Conservation (phyloP, 1,140 invertebrate genomes). For the Caenorhabditis brenneri region DNA sequence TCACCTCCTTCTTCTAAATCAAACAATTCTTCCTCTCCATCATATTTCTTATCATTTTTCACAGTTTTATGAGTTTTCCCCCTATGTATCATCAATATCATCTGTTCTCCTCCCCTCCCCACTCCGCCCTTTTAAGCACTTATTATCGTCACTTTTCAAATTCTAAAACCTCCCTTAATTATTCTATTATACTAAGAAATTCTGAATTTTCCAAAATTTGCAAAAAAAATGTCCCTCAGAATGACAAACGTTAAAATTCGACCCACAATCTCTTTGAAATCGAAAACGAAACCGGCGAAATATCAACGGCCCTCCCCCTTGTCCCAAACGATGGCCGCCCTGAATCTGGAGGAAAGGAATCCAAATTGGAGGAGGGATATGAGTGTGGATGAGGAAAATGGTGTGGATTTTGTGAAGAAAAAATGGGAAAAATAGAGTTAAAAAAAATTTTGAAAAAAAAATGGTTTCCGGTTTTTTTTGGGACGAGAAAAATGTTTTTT, state of each 20-base stretch:
- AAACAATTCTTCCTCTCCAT: background rate
- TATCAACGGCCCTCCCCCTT: background rate
- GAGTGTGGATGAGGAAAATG: conserved; percentile 28
- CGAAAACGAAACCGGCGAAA: background rate
- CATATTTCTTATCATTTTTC: background rate
- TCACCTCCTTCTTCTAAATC: background rate
- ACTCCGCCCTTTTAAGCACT: background rate
- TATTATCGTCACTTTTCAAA: background rate
- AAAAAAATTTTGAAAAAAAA: too few relatives aligned
- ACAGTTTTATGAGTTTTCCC: background rate
- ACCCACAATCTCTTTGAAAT: background rate
- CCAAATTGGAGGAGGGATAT: background rate
- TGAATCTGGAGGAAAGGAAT: background rate
- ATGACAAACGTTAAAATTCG: background rate
- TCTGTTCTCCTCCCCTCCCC: too few relatives aligned
- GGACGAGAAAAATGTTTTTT: too few relatives aligned
- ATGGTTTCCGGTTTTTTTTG: too few relatives aligned
- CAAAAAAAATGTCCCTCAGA: background rate
- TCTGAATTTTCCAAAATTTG: too few relatives aligned
- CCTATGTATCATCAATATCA: background rate
- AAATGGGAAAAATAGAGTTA: too few relatives aligned
- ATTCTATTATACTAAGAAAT: too few relatives aligned
- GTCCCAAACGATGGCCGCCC: background rate
- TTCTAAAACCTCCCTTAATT: background rate
- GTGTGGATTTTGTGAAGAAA: too few relatives aligned